Base-by-base conservation (phyloP, 2,888 invertebrate genomes). In the Thelaira solivaga region DNA sequence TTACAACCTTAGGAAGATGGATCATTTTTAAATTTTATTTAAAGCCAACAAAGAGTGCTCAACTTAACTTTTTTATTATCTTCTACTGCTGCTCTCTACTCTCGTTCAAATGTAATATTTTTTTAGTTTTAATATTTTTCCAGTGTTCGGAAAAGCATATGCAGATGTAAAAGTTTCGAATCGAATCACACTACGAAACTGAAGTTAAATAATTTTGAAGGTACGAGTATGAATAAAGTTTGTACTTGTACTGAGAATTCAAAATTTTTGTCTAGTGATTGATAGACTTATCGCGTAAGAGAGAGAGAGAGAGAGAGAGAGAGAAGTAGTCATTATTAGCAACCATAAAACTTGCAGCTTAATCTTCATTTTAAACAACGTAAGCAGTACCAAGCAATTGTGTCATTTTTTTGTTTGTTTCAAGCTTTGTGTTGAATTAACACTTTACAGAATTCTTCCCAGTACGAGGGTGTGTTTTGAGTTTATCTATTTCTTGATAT, bases 361-460 rank as follows among this genome's bases (percentile, higher is more conserved):
- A 64, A 61, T 45, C 67, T 31, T 55, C 45, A 67, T 76, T 53
- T n/a, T 57, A 36, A 64, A 72, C 78, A 69, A 73, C 67, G 49
- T 49, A 51, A 64, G 64, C 77, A 39, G 73, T 73, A 68, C 57
- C 57, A 51, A 53, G 34, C 67, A 77, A 49, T 77, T 73, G 72
- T 72, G 59, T 47, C 72, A 62, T 77, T 55, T 77, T 77, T 73
- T n/a, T n/a, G n/a, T n/a, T n/a, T 72, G 55, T 69, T 24, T 29
- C 67, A 62, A 49, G 55, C 51, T 74, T 69, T 64, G 64, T 69
- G 78, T 74, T 74, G 74, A 78, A 47, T 78, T 41, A 64, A 36
- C 78, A 74, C 24, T 74, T 74, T 74, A 57, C 59, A 26, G 67
- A 36, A 69, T 43, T 45, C 34, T 34, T 62, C 34, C 64, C 61